A percentile compares a stretch with the other conserved stretches of the same genome.
phyloP scores from a whole-genome alignment of 2,797 vertebrate species.

The Xenopus petersii region DNA sequence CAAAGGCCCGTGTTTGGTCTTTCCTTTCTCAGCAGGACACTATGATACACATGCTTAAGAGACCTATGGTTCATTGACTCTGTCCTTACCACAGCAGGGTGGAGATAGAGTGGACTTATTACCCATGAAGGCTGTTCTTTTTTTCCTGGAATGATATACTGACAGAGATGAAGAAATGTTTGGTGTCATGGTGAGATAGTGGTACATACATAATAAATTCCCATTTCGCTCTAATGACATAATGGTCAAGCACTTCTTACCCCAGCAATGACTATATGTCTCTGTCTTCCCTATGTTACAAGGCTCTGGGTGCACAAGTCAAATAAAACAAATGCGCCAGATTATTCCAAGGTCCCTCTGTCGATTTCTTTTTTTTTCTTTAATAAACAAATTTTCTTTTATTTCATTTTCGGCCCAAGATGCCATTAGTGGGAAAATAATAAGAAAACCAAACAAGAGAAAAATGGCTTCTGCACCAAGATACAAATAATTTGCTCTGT shows the following conservation, averaged over 20 bases:
- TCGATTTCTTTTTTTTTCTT: background rate
- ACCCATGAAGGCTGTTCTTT: conserved; percentile 42
- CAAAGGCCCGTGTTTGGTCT: conserved; percentile 23
- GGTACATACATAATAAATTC: conserved; percentile 28
- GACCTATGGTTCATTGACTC: conserved; percentile 33
- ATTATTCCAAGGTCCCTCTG: background rate
- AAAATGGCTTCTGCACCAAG: too few relatives aligned
- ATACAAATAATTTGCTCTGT: too few relatives aligned
- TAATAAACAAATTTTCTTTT: too few relatives aligned
- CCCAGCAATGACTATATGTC: conserved; percentile 8
- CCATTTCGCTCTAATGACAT: conserved; percentile 22
- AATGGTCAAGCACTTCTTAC: conserved; percentile 20
- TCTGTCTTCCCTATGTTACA: background rate
- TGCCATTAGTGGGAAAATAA: too few relatives aligned
- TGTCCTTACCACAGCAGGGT: conserved; percentile 43
- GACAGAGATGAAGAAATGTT: conserved; percentile 18
- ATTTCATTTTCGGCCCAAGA: too few relatives aligned
- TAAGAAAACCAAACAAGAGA: too few relatives aligned
- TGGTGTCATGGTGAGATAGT: conserved; percentile 21
- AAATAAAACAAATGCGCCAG: background rate
- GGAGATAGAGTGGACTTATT: conserved; percentile 40
- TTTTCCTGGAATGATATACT: conserved; percentile 34
- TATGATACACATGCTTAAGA: conserved; percentile 23
- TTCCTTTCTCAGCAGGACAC: conserved; percentile 36
- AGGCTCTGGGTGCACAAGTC: too few relatives aligned